Conservation (phyloP, 2,797 vertebrate species). For the Peromyscus attwateri region DNA sequence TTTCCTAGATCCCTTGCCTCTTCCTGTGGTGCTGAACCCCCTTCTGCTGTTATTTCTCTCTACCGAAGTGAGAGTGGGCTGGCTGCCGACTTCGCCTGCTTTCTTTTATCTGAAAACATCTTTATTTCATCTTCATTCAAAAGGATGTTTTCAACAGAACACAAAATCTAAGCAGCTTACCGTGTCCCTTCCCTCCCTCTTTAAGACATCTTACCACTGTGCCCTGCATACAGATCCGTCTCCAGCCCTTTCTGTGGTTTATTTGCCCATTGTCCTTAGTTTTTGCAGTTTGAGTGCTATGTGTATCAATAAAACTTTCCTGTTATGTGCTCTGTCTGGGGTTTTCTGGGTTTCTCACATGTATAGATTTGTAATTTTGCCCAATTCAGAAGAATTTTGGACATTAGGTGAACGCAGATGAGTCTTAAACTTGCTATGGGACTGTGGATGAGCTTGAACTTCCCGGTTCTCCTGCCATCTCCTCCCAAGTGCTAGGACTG, state of each 20-base stretch:
- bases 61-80: neutral
- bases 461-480: neutral
- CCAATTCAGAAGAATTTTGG: slow-evolving; percentile 5
- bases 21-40: slow-evolving; percentile 7
- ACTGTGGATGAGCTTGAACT: neutral
- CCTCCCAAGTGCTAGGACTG: neutral
- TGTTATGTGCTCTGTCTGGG: neutral
- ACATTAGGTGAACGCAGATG: neutral
- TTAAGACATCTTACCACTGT: neutral
- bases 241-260: neutral
- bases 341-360: neutral
- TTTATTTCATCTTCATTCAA: slow-evolving; percentile 48
- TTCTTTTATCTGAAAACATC: slow-evolving; percentile 8
- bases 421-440: neutral
- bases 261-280: neutral
- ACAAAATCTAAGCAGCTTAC: neutral
- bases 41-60: neutral
- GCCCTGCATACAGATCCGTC: neutral
- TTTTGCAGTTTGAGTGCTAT: neutral
- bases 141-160: slow-evolving; percentile 24
- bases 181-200: neutral
- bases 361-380: slow-evolving; percentile 1
- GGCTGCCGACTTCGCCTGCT: neutral
- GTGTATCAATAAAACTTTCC: neutral
- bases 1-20: slow-evolving; percentile 20